Conservation (phyloP, 2,888 invertebrate species). For the Theretra japonica region DNA sequence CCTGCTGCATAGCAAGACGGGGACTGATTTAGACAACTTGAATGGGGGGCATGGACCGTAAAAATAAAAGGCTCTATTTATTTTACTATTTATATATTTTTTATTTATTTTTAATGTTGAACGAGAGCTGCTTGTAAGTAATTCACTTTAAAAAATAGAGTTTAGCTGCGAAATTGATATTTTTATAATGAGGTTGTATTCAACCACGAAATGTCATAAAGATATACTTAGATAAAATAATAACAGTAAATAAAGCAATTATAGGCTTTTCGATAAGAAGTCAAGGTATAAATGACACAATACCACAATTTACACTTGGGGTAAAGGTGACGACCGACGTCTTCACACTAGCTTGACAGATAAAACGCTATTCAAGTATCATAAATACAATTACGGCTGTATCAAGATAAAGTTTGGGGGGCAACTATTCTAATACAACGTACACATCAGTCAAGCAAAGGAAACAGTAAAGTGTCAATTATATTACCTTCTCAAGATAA, state of each 20-base stretch:
- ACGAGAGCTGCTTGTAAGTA: no score
- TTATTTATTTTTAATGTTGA: no score
- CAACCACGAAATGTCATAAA: no score
- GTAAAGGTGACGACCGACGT: not conserved
- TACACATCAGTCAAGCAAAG: no score
- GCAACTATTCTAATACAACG: no score
- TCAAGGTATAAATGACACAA: not conserved
- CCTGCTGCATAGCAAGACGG: constrained; percentile 12
- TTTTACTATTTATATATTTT: no score
- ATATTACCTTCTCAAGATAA: no score
- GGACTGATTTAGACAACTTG: not conserved
- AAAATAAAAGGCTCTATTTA: not conserved
- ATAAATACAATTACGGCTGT: not conserved
- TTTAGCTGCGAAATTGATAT: no score
- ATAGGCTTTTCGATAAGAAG: not conserved
- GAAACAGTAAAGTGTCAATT: no score
- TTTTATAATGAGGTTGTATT: no score
- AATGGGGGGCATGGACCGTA: not conserved
- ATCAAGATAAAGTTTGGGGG: not conserved
- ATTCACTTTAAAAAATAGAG: no score
- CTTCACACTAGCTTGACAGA: not conserved
- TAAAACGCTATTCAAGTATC: not conserved
- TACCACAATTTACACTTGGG: not conserved
- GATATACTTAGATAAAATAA: no score
- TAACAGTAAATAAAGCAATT: not conserved